Evolutionary conservation across 2,113 vertebrate species (phyloP).

Genomic region (Desmodus rotundus): DNA sequence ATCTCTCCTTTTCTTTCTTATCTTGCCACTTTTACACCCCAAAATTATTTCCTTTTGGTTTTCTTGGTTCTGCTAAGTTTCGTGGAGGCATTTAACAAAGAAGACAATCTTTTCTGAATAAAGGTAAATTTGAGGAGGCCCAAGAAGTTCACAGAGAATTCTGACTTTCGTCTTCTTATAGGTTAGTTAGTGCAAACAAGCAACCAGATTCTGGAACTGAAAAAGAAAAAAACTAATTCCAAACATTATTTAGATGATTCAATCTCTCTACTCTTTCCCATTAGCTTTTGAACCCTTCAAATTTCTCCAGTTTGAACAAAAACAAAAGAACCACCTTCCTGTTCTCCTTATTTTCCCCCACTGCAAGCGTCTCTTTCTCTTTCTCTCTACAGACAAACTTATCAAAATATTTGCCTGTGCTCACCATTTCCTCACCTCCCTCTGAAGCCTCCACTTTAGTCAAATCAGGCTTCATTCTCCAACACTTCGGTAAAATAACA

Average conservation of each 20-base stretch:
- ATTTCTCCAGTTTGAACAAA: background rate
- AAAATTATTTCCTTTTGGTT: background rate
- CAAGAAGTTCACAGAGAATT: slow-evolving; percentile 13
- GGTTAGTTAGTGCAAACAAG: background rate
- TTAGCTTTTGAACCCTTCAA: background rate
- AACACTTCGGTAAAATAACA: slow-evolving; percentile 5
- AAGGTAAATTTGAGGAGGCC: background rate
- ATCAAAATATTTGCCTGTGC: background rate
- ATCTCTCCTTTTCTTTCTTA: background rate
- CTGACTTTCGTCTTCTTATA: background rate
- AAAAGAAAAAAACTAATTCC: background rate
- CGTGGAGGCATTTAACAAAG: background rate
- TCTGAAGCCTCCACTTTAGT: background rate
- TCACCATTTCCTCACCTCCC: background rate
- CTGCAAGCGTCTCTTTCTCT: background rate
- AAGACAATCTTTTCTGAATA: background rate
- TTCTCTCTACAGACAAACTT: background rate
- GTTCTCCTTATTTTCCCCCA: background rate
- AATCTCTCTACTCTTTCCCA: background rate
- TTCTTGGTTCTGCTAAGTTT: slow-evolving; percentile 18
- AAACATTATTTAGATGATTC: background rate
- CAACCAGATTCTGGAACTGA: background rate
- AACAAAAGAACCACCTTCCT: background rate
- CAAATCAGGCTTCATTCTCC: background rate
- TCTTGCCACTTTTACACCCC: background rate